Evolutionary conservation across 2,113 vertebrate genomes (phyloP), one percentile per base, ranked within the genome.

Genomic region (Corvus moneduloides): DNA sequence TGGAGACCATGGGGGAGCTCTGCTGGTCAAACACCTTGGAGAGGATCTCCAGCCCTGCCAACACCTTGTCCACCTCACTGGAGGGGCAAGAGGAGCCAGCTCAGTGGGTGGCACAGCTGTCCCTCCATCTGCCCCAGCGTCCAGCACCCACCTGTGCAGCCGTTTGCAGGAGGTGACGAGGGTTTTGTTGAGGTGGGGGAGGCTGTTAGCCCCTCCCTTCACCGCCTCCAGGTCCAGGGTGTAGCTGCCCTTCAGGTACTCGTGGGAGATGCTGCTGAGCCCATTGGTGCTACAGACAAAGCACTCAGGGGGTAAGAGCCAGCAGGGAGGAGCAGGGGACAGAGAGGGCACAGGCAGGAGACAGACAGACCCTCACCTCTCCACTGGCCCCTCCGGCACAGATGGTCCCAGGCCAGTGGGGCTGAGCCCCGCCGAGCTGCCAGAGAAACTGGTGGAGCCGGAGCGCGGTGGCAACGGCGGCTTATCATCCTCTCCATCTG

Each of bases 21-120:
- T 99, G 99, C 97, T 99, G 99, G 97, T 99, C 99, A 67, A 99
- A 99, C 33, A 99, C 99, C 96, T 99, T 99, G 35, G 99, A 99
- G 73, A 99, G 97, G 93, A 99, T 99, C 98, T 99, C 99, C 89
- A 99, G 97, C 51, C 99, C 99, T 1, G 98, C 98, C 82, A 99
- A 92, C 55, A 99, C 99, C 78, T 99, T 99, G 97, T 99, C 99
- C 95, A 99, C 99, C 95, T 99, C 99, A 39, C 99, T 99, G 86
- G 14, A 56, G 72, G 21, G 85, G 61, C 63, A 27, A 58, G 64
- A 62, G n/a, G 6, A 14, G 91, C 1, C 4, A 3, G 46, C 16
- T 78, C 62, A 48, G 67, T 3, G 4, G 41, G 51, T 32, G n/a
- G 41, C 44, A 74, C 21, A 71, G 51, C 44, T 0, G 0, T 56